Conservation (phyloP, 2,113 vertebrate species). For the Varanus komodoensis region DNA sequence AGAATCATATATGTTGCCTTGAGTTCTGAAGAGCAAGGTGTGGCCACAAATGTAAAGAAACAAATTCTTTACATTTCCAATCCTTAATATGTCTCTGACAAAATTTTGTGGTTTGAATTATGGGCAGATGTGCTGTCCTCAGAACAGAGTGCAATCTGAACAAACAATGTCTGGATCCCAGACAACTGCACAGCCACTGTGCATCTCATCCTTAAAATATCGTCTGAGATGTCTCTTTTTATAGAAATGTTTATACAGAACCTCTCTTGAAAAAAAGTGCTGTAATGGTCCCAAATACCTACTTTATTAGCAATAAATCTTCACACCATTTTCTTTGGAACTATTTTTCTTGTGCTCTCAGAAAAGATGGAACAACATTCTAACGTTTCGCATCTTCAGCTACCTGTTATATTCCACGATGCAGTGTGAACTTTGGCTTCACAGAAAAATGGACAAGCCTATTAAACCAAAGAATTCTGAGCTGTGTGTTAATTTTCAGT, state of each 20-base stretch:
- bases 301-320: not conserved
- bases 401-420: not conserved
- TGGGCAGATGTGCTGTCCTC: not conserved
- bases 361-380: not conserved
- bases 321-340: not conserved
- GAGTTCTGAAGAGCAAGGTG: not conserved
- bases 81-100: not conserved
- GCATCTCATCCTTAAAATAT: not conserved
- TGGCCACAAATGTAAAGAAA: not conserved
- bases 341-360: not conserved
- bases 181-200: not conserved
- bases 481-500: not conserved
- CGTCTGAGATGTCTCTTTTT: not conserved
- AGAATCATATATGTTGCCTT: not conserved
- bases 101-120: not conserved
- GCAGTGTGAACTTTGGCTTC: not conserved
- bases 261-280: not conserved
- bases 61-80: not conserved
- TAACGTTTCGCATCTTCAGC: rapidly evolving
- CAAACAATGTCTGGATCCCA: not conserved
- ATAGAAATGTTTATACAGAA: not conserved
- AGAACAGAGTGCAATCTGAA: not conserved
- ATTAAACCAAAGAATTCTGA: not conserved
- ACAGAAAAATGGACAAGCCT: not conserved
- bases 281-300: not conserved